These are phyloP conservation scores for Hoplias malabaricus DNA, from an alignment of 2,113 vertebrate genomes.

Conservation along the genomic window DNA sequence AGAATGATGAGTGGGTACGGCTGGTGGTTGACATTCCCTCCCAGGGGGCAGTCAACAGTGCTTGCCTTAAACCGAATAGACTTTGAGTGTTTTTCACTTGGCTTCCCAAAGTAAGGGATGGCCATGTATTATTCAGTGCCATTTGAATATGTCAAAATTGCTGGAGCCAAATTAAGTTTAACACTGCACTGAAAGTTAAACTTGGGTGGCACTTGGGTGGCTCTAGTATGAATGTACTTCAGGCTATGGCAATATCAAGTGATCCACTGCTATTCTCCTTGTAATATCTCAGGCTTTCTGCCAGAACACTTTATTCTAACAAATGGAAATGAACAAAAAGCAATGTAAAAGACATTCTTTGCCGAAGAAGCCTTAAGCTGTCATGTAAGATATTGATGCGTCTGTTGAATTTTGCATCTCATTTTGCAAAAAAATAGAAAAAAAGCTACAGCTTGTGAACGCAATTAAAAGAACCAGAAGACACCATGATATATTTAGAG, in stretches of 20 bases:
- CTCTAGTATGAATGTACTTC: neutral
- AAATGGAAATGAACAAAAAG: neutral
- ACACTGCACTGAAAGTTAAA: conserved; percentile 15
- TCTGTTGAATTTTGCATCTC: no score
- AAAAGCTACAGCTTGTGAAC: no score
- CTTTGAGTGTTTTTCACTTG: conserved; percentile 82
- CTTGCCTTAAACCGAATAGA: conserved; percentile 65
- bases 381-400: no score
- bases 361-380: no score
- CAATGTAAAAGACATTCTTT: no score
- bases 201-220: neutral
- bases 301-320: neutral
- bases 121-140: conserved; percentile 78
- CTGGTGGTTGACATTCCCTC: conserved; percentile 59
- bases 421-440: no score
- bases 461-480: no score
- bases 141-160: conserved; percentile 80
- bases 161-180: conserved; percentile 60
- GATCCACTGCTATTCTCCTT: neutral
- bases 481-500: no score
- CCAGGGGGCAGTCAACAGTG: conserved; percentile 56
- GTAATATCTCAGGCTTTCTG: neutral
- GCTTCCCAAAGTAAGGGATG: conserved; percentile 78
- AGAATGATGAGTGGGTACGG: conserved; percentile 51
- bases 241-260: neutral